These are phyloP conservation scores for Osmerus eperlanus DNA, from an alignment of 2,113 vertebrate genomes.

Conservation along the genomic window DNA sequence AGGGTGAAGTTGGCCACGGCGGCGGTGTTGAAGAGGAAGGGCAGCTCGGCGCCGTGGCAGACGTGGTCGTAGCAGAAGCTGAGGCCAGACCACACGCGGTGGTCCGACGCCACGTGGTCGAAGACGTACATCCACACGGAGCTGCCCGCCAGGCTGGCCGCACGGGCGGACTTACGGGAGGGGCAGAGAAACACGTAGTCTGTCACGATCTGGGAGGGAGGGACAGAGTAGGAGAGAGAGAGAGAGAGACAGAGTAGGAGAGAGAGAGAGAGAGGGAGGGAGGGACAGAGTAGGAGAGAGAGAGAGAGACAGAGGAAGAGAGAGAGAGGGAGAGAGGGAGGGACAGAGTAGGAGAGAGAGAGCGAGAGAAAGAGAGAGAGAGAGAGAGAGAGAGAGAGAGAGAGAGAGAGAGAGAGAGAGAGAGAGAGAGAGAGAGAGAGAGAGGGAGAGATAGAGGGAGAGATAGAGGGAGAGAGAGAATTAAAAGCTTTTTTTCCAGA, in stretches of 20 bases:
- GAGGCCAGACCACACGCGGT: conserved; percentile 62
- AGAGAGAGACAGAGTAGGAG: background rate
- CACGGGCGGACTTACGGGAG: conserved; percentile 55
- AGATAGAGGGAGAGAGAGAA: too few species aligned
- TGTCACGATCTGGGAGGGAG: conserved; percentile 64
- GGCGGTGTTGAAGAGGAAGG: conserved; percentile 70
- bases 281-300: too few species aligned
- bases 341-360: too few species aligned
- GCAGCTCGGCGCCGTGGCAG: conserved; percentile 74
- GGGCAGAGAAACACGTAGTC: conserved; percentile 76
- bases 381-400: too few species aligned
- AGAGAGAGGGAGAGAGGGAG: too few species aligned
- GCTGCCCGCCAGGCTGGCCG: conserved; percentile 38
- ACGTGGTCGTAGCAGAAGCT: conserved; percentile 66
- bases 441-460: too few species aligned
- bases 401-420: too few species aligned
- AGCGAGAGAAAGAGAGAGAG: too few species aligned
- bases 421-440: too few species aligned
- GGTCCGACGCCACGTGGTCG: conserved; percentile 65
- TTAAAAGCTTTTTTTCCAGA: too few species aligned
- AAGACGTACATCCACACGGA: conserved; percentile 71
- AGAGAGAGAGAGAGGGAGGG: background rate
- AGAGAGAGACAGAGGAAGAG: too few species aligned
- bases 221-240: background rate
- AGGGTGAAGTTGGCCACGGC: conserved; percentile 67